phyloP scores from a whole-genome alignment of 2,888 invertebrate genomes.

The Amphipyra berbera region DNA sequence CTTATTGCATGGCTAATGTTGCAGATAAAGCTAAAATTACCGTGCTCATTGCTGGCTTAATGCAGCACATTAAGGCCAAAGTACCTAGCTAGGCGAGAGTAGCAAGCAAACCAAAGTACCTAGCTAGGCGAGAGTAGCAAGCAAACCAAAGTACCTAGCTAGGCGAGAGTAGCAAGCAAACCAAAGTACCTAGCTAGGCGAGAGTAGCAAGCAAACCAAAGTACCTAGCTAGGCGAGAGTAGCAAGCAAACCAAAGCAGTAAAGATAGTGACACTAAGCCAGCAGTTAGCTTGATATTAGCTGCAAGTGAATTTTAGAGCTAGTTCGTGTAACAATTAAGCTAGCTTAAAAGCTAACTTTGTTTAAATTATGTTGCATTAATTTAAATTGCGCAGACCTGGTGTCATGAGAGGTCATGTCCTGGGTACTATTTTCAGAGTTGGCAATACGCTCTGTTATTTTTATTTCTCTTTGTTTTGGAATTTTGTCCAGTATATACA shows the following conservation, averaged over 20 bases:
- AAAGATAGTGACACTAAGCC: background rate
- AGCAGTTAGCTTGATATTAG: background rate
- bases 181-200: constrained; percentile 13
- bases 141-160: constrained; percentile 3
- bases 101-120: background rate
- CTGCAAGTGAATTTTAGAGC: background rate
- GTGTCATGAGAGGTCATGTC: too few species aligned
- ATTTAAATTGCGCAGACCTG: too few species aligned
- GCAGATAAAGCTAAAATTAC: constrained; percentile 37
- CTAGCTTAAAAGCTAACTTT: too few species aligned
- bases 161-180: constrained; percentile 1
- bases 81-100: constrained; percentile 6
- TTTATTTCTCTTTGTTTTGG: too few species aligned
- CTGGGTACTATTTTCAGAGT: too few species aligned
- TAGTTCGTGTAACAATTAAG: background rate
- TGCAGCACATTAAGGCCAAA: constrained; percentile 32
- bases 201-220: constrained; percentile 6
- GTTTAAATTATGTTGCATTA: too few species aligned
- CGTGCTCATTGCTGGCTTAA: constrained; percentile 31
- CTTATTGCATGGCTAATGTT: constrained; percentile 17
- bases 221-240: constrained; percentile 6
- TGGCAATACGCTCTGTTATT: too few species aligned
- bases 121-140: too few species aligned
- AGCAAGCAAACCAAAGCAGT: background rate
- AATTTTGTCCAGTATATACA: too few species aligned